Conservation (phyloP, 2,797 vertebrate genomes). For the Peromyscus nudipes region DNA sequence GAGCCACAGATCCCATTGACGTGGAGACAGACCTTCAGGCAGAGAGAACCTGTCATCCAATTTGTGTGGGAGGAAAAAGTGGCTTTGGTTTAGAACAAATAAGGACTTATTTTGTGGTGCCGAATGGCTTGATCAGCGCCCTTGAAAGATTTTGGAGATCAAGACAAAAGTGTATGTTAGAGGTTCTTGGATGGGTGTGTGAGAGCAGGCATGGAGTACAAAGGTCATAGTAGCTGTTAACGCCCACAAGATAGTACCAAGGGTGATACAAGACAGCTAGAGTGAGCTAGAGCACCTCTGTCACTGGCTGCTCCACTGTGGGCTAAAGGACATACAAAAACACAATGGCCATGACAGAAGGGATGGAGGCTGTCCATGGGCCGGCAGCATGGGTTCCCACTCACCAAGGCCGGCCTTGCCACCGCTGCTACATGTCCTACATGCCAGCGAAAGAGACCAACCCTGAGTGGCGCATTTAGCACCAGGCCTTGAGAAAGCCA, state of each 20-base stretch:
- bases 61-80: no score
- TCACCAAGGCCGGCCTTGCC: neutral
- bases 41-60: neutral
- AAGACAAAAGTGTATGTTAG: neutral
- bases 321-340: no score
- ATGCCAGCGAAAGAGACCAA: neutral
- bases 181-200: neutral
- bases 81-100: neutral
- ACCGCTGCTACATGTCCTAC: neutral
- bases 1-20: neutral
- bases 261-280: no score
- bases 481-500: neutral
- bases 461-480: neutral
- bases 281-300: neutral
- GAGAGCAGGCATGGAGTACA: fast-evolving
- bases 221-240: neutral
- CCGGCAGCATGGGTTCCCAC: no score
- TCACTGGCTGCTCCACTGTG: neutral
- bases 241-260: neutral
- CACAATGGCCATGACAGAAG: neutral
- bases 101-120: neutral
- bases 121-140: neutral
- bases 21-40: neutral
- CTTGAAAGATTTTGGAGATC: neutral
- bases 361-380: fast-evolving